These are phyloP conservation scores for Temnothorax unifasciatus DNA, from an alignment of 2,888 invertebrate species.

Conservation along the genomic window DNA sequence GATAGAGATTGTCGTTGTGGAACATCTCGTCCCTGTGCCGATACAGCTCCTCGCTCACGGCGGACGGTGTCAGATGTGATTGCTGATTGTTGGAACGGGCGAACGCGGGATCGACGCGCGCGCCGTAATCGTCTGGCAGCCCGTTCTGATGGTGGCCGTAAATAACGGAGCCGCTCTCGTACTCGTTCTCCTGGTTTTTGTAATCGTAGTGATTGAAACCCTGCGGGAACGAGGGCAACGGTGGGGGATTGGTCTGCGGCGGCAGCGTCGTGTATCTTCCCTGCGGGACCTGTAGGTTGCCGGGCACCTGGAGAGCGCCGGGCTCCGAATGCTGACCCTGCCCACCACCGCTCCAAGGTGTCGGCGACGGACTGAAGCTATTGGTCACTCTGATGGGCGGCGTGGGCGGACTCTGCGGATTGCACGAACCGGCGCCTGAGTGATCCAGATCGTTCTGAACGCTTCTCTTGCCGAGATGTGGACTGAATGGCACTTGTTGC, in stretches of 20 bases:
- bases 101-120: conserved; percentile 76
- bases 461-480: conserved; percentile 82
- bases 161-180: conserved; percentile 85
- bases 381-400: conserved; percentile 82
- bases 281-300: conserved; percentile 68
- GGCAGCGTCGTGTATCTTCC: conserved; percentile 84
- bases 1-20: conserved; percentile 81
- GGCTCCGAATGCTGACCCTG: conserved; percentile 69
- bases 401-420: conserved; percentile 84
- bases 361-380: conserved; percentile 79
- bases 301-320: conserved; percentile 17
- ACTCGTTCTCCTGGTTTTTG: conserved; percentile 84
- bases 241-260: conserved; percentile 84
- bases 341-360: conserved; percentile 81
- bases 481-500: conserved; percentile 81
- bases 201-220: conserved; percentile 84
- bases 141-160: conserved; percentile 85
- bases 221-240: conserved; percentile 83
- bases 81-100: conserved; percentile 69
- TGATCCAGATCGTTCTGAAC: conserved; percentile 81
- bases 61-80: conserved; percentile 77
- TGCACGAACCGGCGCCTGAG: conserved; percentile 76
- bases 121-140: conserved; percentile 79
- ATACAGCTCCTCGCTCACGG: conserved; percentile 83
- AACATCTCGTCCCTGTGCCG: conserved; percentile 83